Evolutionary conservation across 2,797 vertebrate genomes (phyloP), one percentile per base, ranked within the genome.

Genomic region (Eidolon dupreanum): DNA sequence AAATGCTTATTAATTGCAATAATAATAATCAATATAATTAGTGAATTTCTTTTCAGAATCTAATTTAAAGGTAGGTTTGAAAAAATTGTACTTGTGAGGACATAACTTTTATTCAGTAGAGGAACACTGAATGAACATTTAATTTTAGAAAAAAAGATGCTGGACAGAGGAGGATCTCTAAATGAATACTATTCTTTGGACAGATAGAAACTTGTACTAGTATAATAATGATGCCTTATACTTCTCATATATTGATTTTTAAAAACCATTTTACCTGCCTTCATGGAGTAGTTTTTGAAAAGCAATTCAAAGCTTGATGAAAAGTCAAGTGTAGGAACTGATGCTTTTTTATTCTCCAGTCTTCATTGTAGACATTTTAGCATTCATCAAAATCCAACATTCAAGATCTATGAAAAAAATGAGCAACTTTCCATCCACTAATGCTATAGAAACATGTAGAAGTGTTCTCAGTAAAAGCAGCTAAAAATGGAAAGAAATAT

Each of bases 41-140:
- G 55, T 85, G 38, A 70, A 77, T 82, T 94, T 89, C 65, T 86
- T 81, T 96, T 73, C 82, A 90, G 78, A 53, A 82, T 31, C 24
- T 86, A 93, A 51, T 89, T 96, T 94, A 82, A 88, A 90, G 85
- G 36, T n/a, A 86, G 43, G 49, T 78, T 55, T 88, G 43, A 28
- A 78, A 85, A 90, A 78, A 46, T 63, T 41, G 70, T 49, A 66
- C 38, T 68, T 68, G 9, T 53, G 51, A 89, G 49, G 8, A n/a
- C 53, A 57, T 55, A 82, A 94, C 7, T 22, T 82, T 77, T 90
- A 84, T 57, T 95, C 82, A 83, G 38, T 22, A 57, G 26, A 81
- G 8, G 20, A 17, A 61, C 66, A 61, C 1, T 63, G 61, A 71
- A 51, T 70, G 43, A 28, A 7, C 51, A 36, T 59, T 82, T 41